phyloP scores from a whole-genome alignment of 92 coral and sea anemone species.

The Heteractis magnifica region DNA sequence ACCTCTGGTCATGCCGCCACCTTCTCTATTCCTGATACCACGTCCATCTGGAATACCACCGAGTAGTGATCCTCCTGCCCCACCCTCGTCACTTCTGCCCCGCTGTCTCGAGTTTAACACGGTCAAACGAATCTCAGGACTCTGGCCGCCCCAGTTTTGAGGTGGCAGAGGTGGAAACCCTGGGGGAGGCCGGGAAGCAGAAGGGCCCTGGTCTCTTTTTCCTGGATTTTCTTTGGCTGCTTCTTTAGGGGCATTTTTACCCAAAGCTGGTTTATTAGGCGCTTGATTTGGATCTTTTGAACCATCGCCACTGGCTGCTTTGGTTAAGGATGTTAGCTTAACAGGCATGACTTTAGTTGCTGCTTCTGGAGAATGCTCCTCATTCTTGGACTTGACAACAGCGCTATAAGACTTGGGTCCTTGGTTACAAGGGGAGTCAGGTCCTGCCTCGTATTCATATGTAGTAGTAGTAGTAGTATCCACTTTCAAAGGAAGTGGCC shows the following conservation, averaged over 20 bases:
- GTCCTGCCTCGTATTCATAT: constrained; percentile 38
- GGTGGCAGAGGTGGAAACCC: constrained; percentile 71
- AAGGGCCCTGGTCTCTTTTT: constrained; percentile 43
- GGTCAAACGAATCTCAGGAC: constrained; percentile 50
- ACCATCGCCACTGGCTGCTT: neutral
- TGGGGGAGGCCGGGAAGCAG: constrained; percentile 67
- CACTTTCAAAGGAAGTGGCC: constrained; percentile 37
- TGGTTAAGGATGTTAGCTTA: constrained; percentile 40
- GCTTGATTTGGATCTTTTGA: constrained; percentile 7
- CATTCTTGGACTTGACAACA: constrained; percentile 54
- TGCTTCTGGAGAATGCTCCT: constrained; percentile 30
- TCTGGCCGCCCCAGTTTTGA: constrained; percentile 58
- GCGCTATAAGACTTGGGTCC: constrained; percentile 56
- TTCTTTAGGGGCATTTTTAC: constrained; percentile 33
- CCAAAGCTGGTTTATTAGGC: neutral
- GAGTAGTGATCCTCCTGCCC: constrained; percentile 1
- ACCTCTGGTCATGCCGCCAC: constrained; percentile 7
- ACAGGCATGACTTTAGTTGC: constrained; percentile 19
- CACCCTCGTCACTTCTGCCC: constrained; percentile 27
- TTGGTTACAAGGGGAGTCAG: constrained; percentile 29
- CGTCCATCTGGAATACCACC: constrained; percentile 7
- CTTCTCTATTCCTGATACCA: neutral
- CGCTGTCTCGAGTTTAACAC: constrained; percentile 50
- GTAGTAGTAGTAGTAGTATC: constrained; percentile 18
- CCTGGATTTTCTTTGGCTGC: constrained; percentile 24